phyloP scores from a whole-genome alignment of 1,140 invertebrate genomes.

The Chironomus striatipennis region DNA sequence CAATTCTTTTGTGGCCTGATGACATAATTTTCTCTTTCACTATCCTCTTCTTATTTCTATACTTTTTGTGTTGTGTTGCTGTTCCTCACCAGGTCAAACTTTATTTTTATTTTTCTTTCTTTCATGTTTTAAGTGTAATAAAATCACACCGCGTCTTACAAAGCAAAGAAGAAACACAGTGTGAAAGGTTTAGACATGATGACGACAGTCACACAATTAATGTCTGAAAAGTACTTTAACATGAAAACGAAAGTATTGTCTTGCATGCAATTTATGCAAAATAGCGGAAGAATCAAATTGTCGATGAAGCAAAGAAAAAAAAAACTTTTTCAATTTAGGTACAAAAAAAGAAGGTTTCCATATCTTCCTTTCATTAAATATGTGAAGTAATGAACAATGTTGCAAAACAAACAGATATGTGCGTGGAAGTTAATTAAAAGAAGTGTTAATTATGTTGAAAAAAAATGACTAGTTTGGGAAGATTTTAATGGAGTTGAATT shows the following conservation, averaged over 20 bases:
- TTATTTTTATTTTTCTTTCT: neutral
- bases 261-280: neutral
- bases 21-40: neutral
- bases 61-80: no score
- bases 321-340: no score
- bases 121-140: no score
- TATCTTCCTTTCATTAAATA: no score
- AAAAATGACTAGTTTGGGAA: no score
- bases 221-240: neutral
- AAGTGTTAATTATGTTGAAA: no score
- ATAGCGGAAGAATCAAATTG: constrained; percentile 12
- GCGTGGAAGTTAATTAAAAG: no score
- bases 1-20: neutral
- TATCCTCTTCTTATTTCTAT: neutral
- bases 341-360: no score
- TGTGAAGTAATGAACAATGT: no score
- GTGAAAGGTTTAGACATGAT: constrained; percentile 12
- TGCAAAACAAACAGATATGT: no score
- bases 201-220: neutral
- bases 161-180: neutral
- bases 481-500: no score
- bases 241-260: constrained; percentile 3
- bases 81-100: neutral
- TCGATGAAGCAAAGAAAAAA: no score
- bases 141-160: neutral